Percentiles rank a stretch among this genome's conserved stretches.
Conservation (phyloP, 2,888 invertebrate genomes). For the Erebia palarica region DNA sequence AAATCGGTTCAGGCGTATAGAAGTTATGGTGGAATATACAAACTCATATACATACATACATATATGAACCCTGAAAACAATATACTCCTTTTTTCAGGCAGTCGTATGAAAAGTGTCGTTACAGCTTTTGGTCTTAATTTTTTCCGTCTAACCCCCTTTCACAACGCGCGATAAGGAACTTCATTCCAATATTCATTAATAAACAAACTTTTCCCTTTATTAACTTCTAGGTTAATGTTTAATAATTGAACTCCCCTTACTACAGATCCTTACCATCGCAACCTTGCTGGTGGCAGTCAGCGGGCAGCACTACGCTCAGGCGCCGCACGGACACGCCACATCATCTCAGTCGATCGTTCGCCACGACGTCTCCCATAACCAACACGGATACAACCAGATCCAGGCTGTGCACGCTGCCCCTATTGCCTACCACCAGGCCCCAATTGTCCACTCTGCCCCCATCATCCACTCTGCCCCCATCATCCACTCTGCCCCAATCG, state of each 20-base stretch:
- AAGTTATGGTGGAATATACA: too few species aligned
- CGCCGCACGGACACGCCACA: slow-evolving; percentile 41
- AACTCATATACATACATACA: too few species aligned
- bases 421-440: slow-evolving; percentile 17
- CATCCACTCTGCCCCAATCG: neutral
- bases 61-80: too few species aligned
- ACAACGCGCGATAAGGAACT: too few species aligned
- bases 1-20: too few species aligned
- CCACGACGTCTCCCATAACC: slow-evolving; percentile 39
- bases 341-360: slow-evolving; percentile 44
- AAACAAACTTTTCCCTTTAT: neutral
- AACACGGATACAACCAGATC: slow-evolving; percentile 33
- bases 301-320: slow-evolving; percentile 50
- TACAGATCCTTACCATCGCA: slow-evolving; percentile 37
- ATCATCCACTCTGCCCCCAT: neutral
- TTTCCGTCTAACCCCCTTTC: too few species aligned
- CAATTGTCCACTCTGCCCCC: slow-evolving; percentile 22
- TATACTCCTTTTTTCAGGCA: too few species aligned
- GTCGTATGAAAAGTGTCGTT: too few species aligned
- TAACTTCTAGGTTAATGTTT: neutral
- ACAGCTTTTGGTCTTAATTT: too few species aligned
- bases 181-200: too few species aligned
- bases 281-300: slow-evolving; percentile 44
- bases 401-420: slow-evolving; percentile 30
- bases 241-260: neutral